Evolutionary conservation across 2,888 invertebrate genomes (phyloP).

Genomic region (Cryptophagus acutangulus): DNA sequence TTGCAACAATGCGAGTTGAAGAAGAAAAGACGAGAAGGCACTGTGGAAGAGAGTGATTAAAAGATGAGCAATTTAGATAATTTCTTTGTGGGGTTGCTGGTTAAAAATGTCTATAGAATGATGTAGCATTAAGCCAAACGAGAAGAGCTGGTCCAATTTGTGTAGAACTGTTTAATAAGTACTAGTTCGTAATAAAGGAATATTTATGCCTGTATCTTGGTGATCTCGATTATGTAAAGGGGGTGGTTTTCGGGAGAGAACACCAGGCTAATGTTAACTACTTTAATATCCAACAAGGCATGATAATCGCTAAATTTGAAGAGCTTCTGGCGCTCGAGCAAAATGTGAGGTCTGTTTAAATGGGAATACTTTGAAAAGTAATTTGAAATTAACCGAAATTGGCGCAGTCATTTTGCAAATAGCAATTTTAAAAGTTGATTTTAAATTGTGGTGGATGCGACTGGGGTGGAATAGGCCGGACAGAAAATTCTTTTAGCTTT

Average conservation of each 20-base stretch:
- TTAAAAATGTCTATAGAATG: too few relatives aligned
- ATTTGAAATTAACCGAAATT: conserved; percentile 43
- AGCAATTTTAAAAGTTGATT: conserved; percentile 31
- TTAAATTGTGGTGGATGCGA: too few relatives aligned
- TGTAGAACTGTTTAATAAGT: conserved; percentile 25
- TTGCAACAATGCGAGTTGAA: too few relatives aligned
- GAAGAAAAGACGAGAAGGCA: too few relatives aligned
- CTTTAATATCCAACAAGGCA: conserved; percentile 38
- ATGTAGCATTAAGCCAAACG: too few relatives aligned
- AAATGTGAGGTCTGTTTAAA: conserved; percentile 29
- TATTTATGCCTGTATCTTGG: conserved; percentile 22
- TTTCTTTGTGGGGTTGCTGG: too few relatives aligned
- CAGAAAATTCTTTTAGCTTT: too few relatives aligned
- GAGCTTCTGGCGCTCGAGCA: conserved; percentile 26
- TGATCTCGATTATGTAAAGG: conserved; percentile 17
- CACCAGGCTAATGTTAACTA: conserved; percentile 31
- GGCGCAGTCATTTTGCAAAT: conserved; percentile 30
- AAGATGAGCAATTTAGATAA: too few relatives aligned
- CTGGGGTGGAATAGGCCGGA: too few relatives aligned
- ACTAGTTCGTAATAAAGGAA: conserved; percentile 20
- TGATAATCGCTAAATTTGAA: conserved; percentile 38
- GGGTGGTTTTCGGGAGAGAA: too few relatives aligned
- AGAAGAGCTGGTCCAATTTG: too few relatives aligned
- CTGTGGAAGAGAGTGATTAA: too few relatives aligned
- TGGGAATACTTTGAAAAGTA: conserved; percentile 44